Evolutionary conservation across 2,888 invertebrate species (phyloP).

Genomic region (Dastarcus helophoroides): DNA sequence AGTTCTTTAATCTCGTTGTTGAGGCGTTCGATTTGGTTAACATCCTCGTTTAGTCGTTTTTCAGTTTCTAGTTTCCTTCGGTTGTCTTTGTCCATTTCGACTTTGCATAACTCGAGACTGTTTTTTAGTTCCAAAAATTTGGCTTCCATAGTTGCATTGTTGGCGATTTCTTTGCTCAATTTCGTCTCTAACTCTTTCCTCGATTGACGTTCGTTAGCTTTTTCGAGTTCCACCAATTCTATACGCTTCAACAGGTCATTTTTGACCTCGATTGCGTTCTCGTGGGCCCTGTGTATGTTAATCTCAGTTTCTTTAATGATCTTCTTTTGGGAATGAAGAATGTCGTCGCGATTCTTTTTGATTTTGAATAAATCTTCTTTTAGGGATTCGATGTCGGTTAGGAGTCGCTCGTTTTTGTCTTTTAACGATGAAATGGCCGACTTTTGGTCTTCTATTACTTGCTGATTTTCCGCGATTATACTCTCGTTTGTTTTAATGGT

Average conservation of each 20-base stretch:
- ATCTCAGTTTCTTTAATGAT: slow-evolving; percentile 25
- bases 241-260: slow-evolving; percentile 20
- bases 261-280: slow-evolving; percentile 21
- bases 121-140: too few species aligned
- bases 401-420: slow-evolving; percentile 13
- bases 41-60: too few species aligned
- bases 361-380: slow-evolving; percentile 20
- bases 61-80: too few species aligned
- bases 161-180: slow-evolving; percentile 12
- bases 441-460: slow-evolving; percentile 10
- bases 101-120: too few species aligned
- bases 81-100: too few species aligned
- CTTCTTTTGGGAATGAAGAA: slow-evolving; percentile 22
- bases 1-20: too few species aligned
- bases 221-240: slow-evolving; percentile 19
- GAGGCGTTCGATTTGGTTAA: too few species aligned
- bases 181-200: slow-evolving; percentile 5
- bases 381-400: slow-evolving; percentile 9
- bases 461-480: neutral
- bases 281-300: slow-evolving; percentile 22
- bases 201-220: slow-evolving; percentile 12
- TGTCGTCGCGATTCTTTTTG: slow-evolving; percentile 22
- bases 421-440: slow-evolving; percentile 11
- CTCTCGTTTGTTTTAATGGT: neutral
- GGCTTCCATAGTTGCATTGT: too few species aligned